phyloP scores from a whole-genome alignment of 2,797 vertebrate species.

The Anomalospiza imberbis region DNA sequence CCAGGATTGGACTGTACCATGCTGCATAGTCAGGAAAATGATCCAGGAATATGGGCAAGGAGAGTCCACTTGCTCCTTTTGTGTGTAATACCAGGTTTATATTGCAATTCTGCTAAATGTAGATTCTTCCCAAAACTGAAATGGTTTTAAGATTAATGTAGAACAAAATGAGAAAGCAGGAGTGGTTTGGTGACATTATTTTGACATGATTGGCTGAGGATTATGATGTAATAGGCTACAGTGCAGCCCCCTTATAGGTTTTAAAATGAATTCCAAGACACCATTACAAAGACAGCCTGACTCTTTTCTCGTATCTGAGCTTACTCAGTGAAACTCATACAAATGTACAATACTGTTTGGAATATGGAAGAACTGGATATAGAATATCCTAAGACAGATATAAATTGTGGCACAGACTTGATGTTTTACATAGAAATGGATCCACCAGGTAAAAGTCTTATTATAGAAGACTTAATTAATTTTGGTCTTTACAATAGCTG shows the following conservation, averaged over 20 bases:
- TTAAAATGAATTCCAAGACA: conserved; percentile 82
- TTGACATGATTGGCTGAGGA: conserved; percentile 91
- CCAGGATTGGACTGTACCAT: conserved; percentile 83
- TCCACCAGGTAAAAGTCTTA: conserved; percentile 77
- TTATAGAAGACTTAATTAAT: conserved; percentile 62
- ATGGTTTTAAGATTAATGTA: conserved; percentile 61
- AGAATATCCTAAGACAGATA: conserved; percentile 77
- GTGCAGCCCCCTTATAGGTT: conserved; percentile 85
- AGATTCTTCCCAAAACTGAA: conserved; percentile 49
- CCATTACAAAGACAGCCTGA: conserved; percentile 75
- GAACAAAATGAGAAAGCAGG: conserved; percentile 79
- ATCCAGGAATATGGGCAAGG: neutral
- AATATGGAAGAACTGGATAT: conserved; percentile 81
- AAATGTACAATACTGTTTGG: conserved; percentile 81
- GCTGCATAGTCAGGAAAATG: conserved; percentile 66
- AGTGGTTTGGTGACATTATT: conserved; percentile 89
- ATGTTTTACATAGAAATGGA: conserved; percentile 87
- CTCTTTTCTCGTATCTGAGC: conserved; percentile 75
- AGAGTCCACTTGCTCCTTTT: conserved; percentile 43
- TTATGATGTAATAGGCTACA: conserved; percentile 98
- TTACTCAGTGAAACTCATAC: conserved; percentile 74
- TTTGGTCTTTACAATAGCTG: conserved; percentile 51
- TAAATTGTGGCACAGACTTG: conserved; percentile 77
- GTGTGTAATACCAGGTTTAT: conserved; percentile 19
- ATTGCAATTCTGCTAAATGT: conserved; percentile 32